Conservation (phyloP, 2,797 vertebrate genomes). For the Sandelia bainsii region DNA sequence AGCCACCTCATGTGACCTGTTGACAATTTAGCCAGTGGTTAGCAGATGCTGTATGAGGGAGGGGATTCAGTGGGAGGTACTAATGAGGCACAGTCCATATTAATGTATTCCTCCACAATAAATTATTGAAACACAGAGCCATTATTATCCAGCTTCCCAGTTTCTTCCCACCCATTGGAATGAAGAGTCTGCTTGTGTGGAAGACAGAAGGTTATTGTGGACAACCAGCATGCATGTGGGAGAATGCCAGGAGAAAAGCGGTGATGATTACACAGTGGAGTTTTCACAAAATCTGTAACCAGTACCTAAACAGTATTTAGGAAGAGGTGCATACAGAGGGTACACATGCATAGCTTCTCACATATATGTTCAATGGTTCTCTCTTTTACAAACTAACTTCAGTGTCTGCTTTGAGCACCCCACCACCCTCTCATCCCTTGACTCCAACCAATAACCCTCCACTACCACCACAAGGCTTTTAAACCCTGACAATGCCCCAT, state of each 20-base stretch:
- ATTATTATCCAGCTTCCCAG: constrained; percentile 50
- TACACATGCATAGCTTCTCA: constrained; percentile 15
- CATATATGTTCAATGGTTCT: not conserved
- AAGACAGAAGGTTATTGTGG: constrained; percentile 68
- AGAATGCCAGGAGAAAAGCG: constrained; percentile 33
- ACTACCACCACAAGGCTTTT: constrained; percentile 1
- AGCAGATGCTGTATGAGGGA: constrained; percentile 18
- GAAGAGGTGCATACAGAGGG: constrained; percentile 5
- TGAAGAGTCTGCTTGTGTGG: constrained; percentile 65
- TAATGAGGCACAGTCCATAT: constrained; percentile 68
- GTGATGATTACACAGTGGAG: constrained; percentile 9
- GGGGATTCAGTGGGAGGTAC: constrained; percentile 48
- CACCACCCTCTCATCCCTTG: constrained; percentile 41
- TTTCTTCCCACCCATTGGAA: constrained; percentile 47
- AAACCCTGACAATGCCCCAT: not conserved
- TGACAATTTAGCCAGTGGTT: constrained; percentile 40
- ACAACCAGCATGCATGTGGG: constrained; percentile 32
- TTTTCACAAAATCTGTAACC: constrained; percentile 35
- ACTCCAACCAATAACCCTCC: constrained; percentile 42
- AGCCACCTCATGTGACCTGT: constrained; percentile 58
- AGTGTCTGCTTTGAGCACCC: constrained; percentile 15
- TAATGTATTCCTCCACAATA: constrained; percentile 70
- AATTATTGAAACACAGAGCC: constrained; percentile 59
- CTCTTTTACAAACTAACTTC: not conserved
- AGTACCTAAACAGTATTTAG: not conserved